phyloP scores from a whole-genome alignment of 2,797 vertebrate genomes.

The Leuciscus waleckii region DNA sequence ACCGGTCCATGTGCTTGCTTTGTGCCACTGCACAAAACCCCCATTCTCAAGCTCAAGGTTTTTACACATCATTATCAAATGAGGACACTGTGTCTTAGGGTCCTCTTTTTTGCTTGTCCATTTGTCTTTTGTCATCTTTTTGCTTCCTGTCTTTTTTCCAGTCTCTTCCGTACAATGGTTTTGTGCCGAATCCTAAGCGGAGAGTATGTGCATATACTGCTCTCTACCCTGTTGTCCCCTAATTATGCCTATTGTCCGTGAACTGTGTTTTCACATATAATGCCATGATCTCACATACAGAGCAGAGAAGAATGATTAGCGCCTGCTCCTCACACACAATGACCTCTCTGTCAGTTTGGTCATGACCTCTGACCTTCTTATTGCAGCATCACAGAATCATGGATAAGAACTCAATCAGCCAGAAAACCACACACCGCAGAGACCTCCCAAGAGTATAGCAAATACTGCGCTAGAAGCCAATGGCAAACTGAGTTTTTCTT shows the following conservation, averaged over 20 bases:
- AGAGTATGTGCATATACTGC: conserved; percentile 12
- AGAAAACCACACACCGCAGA: conserved; percentile 39
- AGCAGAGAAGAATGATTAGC: conserved; percentile 45
- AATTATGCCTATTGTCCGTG: conserved; percentile 39
- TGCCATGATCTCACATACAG: conserved; percentile 48
- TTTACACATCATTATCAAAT: conserved; percentile 72
- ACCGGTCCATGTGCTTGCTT: conserved; percentile 50
- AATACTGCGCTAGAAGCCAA: background rate
- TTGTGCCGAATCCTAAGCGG: background rate
- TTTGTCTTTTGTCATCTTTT: conserved; percentile 69
- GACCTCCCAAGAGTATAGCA: conserved; percentile 2
- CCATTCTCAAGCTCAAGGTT: conserved; percentile 49
- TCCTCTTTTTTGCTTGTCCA: conserved; percentile 63
- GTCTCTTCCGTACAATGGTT: conserved; percentile 26
- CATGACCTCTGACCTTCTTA: conserved; percentile 53
- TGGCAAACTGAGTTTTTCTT: background rate
- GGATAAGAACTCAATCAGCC: conserved; percentile 48
- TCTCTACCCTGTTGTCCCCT: conserved; percentile 26
- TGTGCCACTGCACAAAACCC: conserved; percentile 53
- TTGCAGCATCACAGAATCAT: conserved; percentile 51
- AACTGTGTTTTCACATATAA: conserved; percentile 53
- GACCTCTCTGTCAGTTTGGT: conserved; percentile 44
- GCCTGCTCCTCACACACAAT: conserved; percentile 34
- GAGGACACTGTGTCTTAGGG: conserved; percentile 74
- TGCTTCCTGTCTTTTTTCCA: conserved; percentile 25